Percentiles rank a stretch among this genome's conserved stretches.
Conservation (phyloP, 2,797 vertebrate genomes). For the Enoplosus armatus region DNA sequence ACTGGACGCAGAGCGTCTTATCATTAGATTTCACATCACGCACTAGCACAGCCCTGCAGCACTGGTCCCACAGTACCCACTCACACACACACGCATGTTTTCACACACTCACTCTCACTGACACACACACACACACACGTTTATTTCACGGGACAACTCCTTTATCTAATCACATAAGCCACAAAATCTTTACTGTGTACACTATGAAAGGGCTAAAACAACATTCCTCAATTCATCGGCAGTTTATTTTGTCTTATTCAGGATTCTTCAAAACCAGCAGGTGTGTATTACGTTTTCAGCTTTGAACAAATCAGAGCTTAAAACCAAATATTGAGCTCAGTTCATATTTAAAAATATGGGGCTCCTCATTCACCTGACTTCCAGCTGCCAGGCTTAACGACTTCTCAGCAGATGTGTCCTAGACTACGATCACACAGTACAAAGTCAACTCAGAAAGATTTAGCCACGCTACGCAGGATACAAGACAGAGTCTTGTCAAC, state of each 20-base stretch:
- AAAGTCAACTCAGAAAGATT: conserved; percentile 6
- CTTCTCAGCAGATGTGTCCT: conserved; percentile 22
- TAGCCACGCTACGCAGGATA: background rate
- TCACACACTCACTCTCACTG: background rate
- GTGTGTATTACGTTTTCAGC: conserved; percentile 1
- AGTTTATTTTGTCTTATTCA: background rate
- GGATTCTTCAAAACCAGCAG: background rate
- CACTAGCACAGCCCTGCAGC: conserved; percentile 59
- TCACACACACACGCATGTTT: conserved; percentile 27
- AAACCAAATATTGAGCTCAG: conserved; percentile 10
- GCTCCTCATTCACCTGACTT: conserved; percentile 4
- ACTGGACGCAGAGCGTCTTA: conserved; percentile 42
- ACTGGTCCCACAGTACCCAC: conserved; percentile 35
- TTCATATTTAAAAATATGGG: conserved; percentile 4
- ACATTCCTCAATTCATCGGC: background rate
- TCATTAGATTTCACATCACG: conserved; percentile 72
- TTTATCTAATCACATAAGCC: conserved; percentile 2
- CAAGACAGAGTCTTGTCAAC: too few species aligned
- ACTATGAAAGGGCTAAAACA: background rate
- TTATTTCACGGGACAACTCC: background rate
- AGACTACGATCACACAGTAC: background rate
- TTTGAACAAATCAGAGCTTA: background rate
- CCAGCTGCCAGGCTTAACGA: conserved; percentile 20
- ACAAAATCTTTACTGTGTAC: conserved; percentile 2
- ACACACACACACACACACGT: background rate